Percentiles rank a stretch among this genome's conserved stretches.
These are phyloP conservation scores for Plecotus auritus DNA, from an alignment of 2,113 vertebrate species.

Conservation along the genomic window DNA sequence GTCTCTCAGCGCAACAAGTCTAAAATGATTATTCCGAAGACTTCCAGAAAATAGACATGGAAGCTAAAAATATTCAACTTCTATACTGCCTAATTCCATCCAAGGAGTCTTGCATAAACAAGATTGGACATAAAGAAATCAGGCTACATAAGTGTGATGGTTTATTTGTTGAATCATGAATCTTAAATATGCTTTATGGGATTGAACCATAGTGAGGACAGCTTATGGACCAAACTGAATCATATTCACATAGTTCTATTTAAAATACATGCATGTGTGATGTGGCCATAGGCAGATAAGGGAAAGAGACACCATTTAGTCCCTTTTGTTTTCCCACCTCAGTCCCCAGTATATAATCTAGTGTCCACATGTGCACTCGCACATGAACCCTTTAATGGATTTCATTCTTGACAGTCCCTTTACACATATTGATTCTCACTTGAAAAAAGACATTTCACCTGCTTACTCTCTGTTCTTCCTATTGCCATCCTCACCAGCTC, in stretches of 20 bases:
- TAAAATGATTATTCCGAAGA: not conserved
- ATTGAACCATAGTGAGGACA: not conserved
- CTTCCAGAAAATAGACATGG: not conserved
- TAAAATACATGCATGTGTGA: not conserved
- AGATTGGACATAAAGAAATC: not conserved
- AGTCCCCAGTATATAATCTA: not conserved
- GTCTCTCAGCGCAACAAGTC: not conserved
- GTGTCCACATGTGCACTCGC: no score
- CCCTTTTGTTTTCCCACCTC: not conserved
- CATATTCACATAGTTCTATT: not conserved
- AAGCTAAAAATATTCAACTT: not conserved
- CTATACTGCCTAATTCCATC: not conserved
- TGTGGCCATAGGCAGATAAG: not conserved
- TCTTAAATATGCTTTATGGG: not conserved
- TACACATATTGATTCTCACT: not conserved
- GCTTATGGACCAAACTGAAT: not conserved
- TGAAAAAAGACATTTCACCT: not conserved
- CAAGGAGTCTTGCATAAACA: not conserved
- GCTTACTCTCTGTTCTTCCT: not conserved
- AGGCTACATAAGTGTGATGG: not conserved
- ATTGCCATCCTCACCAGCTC: constrained; percentile 71
- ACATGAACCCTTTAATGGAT: not conserved
- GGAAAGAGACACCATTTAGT: not conserved
- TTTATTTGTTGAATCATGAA: not conserved
- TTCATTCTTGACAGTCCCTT: not conserved